Percentiles rank a stretch among this genome's conserved stretches.
Evolutionary conservation across 2,113 vertebrate genomes (phyloP).

Genomic region (Corythoichthys intestinalis): DNA sequence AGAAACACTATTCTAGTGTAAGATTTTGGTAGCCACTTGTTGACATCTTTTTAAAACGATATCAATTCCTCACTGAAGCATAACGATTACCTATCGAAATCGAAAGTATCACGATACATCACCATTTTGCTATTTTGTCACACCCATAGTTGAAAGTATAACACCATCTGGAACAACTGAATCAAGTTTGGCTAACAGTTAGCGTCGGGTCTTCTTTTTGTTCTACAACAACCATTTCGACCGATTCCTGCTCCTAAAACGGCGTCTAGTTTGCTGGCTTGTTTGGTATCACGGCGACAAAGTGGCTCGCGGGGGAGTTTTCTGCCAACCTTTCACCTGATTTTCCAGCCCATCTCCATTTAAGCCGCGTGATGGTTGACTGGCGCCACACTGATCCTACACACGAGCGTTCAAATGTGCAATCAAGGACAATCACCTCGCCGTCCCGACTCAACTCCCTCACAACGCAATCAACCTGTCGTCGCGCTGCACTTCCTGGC

Average conservation of each 20-base stretch:
- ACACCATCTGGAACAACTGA: background rate
- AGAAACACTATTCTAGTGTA: too few species aligned
- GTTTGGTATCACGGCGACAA: background rate
- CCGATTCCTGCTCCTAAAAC: background rate
- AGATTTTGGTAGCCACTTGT: too few species aligned
- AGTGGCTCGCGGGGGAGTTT: background rate
- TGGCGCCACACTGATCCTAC: constrained; percentile 2
- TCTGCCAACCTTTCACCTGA: constrained; percentile 30
- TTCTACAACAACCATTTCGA: background rate
- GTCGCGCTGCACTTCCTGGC: constrained; percentile 83
- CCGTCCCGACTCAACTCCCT: constrained; percentile 81
- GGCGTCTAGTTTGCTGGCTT: background rate
- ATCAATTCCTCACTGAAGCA: too few species aligned
- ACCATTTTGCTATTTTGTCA: too few species aligned
- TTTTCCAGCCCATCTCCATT: constrained; percentile 25
- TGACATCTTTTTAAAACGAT: too few species aligned
- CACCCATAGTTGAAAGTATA: background rate
- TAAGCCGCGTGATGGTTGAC: constrained; percentile 37
- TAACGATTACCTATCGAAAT: too few species aligned
- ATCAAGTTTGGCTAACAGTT: background rate
- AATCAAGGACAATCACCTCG: constrained; percentile 82
- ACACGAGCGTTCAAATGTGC: constrained; percentile 20
- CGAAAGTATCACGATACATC: too few species aligned
- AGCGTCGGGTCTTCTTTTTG: background rate
- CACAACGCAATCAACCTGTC: constrained; percentile 92